Evolutionary conservation across 2,113 vertebrate species (phyloP).

Genomic region (Turnix velox): DNA sequence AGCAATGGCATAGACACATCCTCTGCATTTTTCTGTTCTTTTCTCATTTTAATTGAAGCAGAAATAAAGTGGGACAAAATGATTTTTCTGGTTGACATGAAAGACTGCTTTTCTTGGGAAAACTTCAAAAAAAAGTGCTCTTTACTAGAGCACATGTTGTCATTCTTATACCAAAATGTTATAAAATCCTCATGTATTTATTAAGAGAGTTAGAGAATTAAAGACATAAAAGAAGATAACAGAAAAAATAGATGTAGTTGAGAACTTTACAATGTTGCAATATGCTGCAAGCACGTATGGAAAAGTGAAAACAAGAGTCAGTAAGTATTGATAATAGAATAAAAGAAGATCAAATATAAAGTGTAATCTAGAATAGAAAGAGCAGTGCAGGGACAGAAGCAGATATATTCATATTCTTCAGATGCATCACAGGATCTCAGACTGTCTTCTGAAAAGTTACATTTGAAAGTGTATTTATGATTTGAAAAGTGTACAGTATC

Average conservation of each 20-base stretch:
- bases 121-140: not conserved
- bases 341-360: not conserved
- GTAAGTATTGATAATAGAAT: not conserved
- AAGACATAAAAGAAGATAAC: not conserved
- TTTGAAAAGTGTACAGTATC: not conserved
- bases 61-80: not conserved
- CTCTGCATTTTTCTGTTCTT: not conserved
- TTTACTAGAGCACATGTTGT: not conserved
- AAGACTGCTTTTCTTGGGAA: not conserved
- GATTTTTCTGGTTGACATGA: not conserved
- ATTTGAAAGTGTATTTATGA: not conserved
- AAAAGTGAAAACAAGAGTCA: not conserved
- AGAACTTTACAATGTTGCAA: not conserved
- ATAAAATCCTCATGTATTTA: not conserved
- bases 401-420: not conserved
- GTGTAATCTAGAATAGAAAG: not conserved
- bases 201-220: not conserved
- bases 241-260: not conserved
- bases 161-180: not conserved
- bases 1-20: fast-evolving
- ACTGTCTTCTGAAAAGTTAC: not conserved
- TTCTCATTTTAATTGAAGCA: not conserved
- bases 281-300: not conserved
- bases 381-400: not conserved
- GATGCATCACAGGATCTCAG: not conserved